A percentile compares a stretch with the other conserved stretches of the same genome.
Evolutionary conservation across 1,140 invertebrate species (phyloP).

Genomic region (Brachionus manjavacas): DNA sequence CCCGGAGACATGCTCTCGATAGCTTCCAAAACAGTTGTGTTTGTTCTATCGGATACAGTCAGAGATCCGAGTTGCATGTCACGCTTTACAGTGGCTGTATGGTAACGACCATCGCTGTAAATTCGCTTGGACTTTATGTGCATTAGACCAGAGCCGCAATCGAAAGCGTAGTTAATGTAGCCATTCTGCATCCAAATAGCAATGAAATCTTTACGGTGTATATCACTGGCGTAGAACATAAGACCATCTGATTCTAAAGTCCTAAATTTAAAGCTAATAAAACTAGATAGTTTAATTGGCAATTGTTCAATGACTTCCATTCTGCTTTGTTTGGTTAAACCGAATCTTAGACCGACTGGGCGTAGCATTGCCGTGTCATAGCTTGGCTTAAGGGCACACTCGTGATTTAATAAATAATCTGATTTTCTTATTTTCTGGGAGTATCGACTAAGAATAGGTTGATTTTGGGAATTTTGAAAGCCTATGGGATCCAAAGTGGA

Average conservation of each 20-base stretch:
- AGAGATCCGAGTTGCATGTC: neutral
- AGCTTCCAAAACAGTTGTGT: neutral
- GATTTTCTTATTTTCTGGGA: neutral
- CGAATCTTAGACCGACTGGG: neutral
- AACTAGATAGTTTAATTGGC: neutral
- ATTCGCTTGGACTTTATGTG: constrained; percentile 24
- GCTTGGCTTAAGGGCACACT: neutral
- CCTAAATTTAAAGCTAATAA: constrained; percentile 40
- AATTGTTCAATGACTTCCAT: neutral
- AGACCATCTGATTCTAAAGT: constrained; percentile 7
- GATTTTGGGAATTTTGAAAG: neutral
- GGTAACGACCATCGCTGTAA: constrained; percentile 30
- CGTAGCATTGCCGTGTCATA: neutral
- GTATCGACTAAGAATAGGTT: neutral
- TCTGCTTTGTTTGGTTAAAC: neutral
- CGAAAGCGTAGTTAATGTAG: constrained; percentile 67
- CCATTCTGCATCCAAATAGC: constrained; percentile 75
- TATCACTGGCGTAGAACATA: constrained; percentile 27
- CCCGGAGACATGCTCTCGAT: neutral
- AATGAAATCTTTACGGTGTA: constrained; percentile 65
- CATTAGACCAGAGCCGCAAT: constrained; percentile 65
- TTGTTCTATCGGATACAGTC: constrained; percentile 2
- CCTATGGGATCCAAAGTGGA: neutral
- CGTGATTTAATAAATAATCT: constrained; percentile 1
- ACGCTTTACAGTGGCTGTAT: constrained; percentile 7